These are phyloP conservation scores for Bibio marci DNA, from an alignment of 2,888 invertebrate species.

Conservation along the genomic window DNA sequence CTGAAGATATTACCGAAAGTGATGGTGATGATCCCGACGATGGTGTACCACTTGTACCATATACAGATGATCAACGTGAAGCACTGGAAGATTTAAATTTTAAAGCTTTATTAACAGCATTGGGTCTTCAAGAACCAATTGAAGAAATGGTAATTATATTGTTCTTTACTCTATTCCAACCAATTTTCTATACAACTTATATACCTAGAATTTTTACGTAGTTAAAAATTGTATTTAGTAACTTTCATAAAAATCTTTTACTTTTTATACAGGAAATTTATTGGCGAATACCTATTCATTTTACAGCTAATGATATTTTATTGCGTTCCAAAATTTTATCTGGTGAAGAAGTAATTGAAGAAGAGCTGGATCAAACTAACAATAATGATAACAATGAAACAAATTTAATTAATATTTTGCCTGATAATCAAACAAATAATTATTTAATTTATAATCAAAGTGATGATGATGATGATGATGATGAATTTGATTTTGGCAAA, in stretches of 20 bases:
- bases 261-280: constrained; percentile 78
- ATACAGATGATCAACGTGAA: constrained; percentile 46
- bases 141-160: constrained; percentile 40
- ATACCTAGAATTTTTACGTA: no score
- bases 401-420: constrained; percentile 21
- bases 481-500: constrained; percentile 10
- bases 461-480: constrained; percentile 23
- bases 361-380: constrained; percentile 22
- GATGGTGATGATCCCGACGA: constrained; percentile 41
- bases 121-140: constrained; percentile 54
- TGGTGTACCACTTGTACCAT: constrained; percentile 62
- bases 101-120: constrained; percentile 43
- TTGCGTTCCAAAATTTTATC: constrained; percentile 21
- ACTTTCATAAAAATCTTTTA: no score
- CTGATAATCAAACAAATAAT: constrained; percentile 10
- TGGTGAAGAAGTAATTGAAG: constrained; percentile 12
- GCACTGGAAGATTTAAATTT: constrained; percentile 63
- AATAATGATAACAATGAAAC: constrained; percentile 37
- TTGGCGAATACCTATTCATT: constrained; percentile 66
- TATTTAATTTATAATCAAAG: constrained; percentile 25
- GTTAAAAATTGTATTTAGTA: no score
- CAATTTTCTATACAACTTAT: no score
- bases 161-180: no score
- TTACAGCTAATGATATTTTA: constrained; percentile 30
- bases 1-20: constrained; percentile 51